Base-by-base conservation (phyloP, 37 sponge, comb jelly and placozoan species). In the Beroe forskalii region DNA sequence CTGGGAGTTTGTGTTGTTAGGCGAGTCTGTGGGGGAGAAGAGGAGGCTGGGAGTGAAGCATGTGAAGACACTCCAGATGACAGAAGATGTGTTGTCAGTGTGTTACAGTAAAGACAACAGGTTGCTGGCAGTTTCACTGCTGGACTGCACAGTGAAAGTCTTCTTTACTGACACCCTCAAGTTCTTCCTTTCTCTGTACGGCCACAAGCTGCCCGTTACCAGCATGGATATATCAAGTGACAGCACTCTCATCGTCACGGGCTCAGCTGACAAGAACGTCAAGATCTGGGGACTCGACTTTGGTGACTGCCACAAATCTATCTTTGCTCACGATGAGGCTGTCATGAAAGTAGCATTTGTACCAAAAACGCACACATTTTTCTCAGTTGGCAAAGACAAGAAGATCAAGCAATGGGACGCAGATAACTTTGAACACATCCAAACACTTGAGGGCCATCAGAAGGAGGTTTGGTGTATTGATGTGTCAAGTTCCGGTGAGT, bases 281-380 rank as follows among this genome's bases (percentile, higher is more conserved):
- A 94, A 94, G 43, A 93, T 98, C 0, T 98, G 99, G 99, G 97
- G 97, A 0, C 80, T 96, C 25, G 99, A 98, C 62, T 98, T 93
- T 92, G 99, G 99, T 2, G 97, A 98, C 62, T 98, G 99, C 61
- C 97, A 96, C 90, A 92, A 93, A 67, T 98, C 99, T 0, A 90
- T 98, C n/a, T 96, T 96, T 93, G 97, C 96, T 48, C 99, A 98
- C 48, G 93, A 94, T 86, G 94, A 96, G 67, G 95, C 96, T 40
- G 92, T 95, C 60, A 94, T 93, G 93, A 67, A 60, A n/a, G 91
- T 97, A 20, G 48, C 90, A 92, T 98, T 98, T 90, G 92, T 96
- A 14, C 97, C 96, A 0, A 69, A 76, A 8, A 98, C 99, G 14
- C 99, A 98, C 90, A 48, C 92, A 62, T 64, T 96, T 40, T 96